Percentiles rank a stretch among this genome's conserved stretches.
phyloP scores from a whole-genome alignment of 2,888 invertebrate species.

The Acrobasis suavella region DNA sequence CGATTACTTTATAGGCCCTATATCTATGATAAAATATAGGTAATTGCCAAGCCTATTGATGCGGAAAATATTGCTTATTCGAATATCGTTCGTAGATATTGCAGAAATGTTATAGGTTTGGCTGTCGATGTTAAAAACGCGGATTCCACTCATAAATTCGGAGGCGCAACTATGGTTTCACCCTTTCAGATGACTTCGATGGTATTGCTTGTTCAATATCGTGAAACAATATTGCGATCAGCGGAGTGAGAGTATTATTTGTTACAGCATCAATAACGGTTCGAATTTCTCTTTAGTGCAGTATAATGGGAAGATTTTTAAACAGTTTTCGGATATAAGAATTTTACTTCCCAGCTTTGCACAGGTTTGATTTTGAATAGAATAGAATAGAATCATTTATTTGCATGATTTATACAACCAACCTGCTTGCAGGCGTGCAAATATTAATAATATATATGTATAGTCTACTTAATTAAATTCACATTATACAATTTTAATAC shows the following conservation, averaged over 20 bases:
- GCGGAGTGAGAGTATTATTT: slow-evolving; percentile 28
- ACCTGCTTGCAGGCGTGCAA: too few relatives aligned
- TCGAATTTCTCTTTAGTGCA: slow-evolving; percentile 18
- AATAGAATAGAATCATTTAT: too few relatives aligned
- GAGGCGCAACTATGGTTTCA: neutral
- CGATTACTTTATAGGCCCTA: too few relatives aligned
- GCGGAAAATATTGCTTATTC: too few relatives aligned
- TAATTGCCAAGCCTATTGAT: too few relatives aligned
- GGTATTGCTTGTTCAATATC: slow-evolving; percentile 26
- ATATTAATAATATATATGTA: too few relatives aligned
- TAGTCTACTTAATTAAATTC: too few relatives aligned
- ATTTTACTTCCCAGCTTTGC: too few relatives aligned
- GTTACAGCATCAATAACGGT: slow-evolving; percentile 21
- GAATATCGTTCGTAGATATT: neutral
- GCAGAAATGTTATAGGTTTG: slow-evolving; percentile 8
- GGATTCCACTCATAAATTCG: slow-evolving; percentile 7
- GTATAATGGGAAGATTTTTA: slow-evolving; percentile 39
- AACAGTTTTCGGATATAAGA: neutral
- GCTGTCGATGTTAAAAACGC: slow-evolving; percentile 2
- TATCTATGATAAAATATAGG: too few relatives aligned
- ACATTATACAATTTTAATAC: too few relatives aligned
- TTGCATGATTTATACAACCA: too few relatives aligned
- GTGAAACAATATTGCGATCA: slow-evolving; percentile 27
- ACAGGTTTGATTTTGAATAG: too few relatives aligned
- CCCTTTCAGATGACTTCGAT: slow-evolving; percentile 27